phyloP scores from a whole-genome alignment of 2,888 invertebrate species.

The Parnassius mnemosyne region DNA sequence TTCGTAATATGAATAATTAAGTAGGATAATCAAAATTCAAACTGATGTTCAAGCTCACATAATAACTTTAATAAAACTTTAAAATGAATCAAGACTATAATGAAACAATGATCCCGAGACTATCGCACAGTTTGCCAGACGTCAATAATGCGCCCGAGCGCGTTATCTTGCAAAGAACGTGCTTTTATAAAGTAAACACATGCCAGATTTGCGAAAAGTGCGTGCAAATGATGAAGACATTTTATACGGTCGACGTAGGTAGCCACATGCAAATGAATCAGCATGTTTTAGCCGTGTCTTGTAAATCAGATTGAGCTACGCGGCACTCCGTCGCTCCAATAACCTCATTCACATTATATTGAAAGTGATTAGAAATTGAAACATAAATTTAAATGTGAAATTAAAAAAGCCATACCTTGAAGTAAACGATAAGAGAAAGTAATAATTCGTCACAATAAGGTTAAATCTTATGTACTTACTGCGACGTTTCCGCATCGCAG shows the following conservation, averaged over 20 bases:
- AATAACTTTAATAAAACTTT: neutral
- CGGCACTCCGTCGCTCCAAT: slow-evolving; percentile 75
- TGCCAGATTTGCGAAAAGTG: slow-evolving; percentile 26
- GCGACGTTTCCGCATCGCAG: slow-evolving; percentile 58
- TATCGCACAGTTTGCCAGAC: slow-evolving; percentile 1
- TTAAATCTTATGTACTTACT: slow-evolving; percentile 63
- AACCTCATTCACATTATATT: slow-evolving; percentile 57
- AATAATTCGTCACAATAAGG: slow-evolving; percentile 71
- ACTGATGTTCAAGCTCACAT: neutral
- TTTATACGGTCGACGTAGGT: slow-evolving; percentile 39
- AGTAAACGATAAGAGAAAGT: slow-evolving; percentile 75
- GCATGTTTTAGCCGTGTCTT: slow-evolving; percentile 69
- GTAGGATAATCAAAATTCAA: slow-evolving; percentile 10
- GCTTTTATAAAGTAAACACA: slow-evolving; percentile 26
- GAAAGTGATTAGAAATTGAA: slow-evolving; percentile 39
- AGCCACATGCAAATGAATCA: slow-evolving; percentile 77
- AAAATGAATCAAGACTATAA: neutral
- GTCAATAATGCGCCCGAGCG: slow-evolving; percentile 12
- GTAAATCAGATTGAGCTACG: slow-evolving; percentile 71
- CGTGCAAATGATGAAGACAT: slow-evolving; percentile 33
- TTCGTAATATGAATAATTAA: neutral
- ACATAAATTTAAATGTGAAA: slow-evolving; percentile 41
- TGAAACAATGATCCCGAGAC: neutral
- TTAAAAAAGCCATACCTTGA: slow-evolving; percentile 47
- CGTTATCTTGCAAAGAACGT: slow-evolving; percentile 17